Conservation (phyloP, 2,797 vertebrate genomes). For the Chelon auratus region DNA sequence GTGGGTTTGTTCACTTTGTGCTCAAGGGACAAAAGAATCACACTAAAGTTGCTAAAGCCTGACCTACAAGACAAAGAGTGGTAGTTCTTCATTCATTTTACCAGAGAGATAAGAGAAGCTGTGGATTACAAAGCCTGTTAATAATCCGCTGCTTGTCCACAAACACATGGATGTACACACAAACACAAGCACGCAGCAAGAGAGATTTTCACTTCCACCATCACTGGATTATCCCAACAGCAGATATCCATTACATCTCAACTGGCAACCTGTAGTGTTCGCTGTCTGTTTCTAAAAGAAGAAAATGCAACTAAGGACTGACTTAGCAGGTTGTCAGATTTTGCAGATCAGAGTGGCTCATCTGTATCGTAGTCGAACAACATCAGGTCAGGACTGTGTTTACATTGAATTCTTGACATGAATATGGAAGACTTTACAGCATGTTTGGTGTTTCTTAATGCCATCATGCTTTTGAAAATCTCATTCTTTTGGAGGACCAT, state of each 20-base stretch:
- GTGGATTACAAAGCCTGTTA: conserved; percentile 49
- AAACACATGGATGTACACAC: conserved; percentile 1
- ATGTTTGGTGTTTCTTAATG: no score
- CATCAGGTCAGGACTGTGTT: no score
- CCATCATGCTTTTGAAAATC: no score
- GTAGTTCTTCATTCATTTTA: conserved; percentile 6
- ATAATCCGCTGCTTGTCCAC: conserved; percentile 43
- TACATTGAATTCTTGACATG: no score
- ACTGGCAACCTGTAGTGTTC: background rate
- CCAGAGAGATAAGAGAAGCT: conserved; percentile 43
- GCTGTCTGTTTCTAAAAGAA: background rate
- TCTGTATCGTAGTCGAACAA: no score
- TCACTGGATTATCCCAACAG: conserved; percentile 39
- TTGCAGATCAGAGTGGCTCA: no score
- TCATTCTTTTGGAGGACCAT: no score
- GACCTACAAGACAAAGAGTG: conserved; percentile 16
- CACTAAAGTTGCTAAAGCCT: background rate
- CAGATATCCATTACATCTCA: conserved; percentile 16
- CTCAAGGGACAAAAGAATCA: no score
- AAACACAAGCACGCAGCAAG: background rate
- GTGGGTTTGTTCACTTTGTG: background rate
- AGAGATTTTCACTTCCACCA: conserved; percentile 16
- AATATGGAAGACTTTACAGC: no score
- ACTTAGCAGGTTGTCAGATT: no score
- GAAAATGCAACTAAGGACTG: background rate